Evolutionary conservation across 2,797 vertebrate genomes (phyloP).

Genomic region (Anguilla megastoma): DNA sequence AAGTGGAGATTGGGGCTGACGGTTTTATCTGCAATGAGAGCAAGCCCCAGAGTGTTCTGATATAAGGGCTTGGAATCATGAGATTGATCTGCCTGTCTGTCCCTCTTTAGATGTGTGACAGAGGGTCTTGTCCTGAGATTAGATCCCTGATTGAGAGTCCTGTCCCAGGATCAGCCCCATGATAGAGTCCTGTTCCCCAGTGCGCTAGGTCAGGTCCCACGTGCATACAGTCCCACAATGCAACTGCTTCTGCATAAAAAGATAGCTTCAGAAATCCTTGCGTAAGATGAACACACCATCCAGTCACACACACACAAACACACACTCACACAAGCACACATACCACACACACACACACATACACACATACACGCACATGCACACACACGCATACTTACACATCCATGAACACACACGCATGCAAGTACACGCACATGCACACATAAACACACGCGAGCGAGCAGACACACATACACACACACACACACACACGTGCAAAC

Average conservation of each 20-base stretch:
- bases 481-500: neutral
- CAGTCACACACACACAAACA: neutral
- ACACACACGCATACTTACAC: neutral
- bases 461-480: constrained; percentile 17
- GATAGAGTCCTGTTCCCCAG: neutral
- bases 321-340: neutral
- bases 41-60: neutral
- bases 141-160: neutral
- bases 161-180: neutral
- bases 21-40: neutral
- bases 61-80: neutral
- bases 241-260: neutral
- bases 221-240: neutral
- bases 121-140: neutral
- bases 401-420: neutral
- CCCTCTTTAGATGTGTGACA: neutral
- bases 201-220: neutral
- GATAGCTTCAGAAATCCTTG: neutral
- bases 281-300: neutral
- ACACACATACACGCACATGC: neutral
- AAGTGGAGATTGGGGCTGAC: no score
- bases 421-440: neutral
- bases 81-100: neutral
- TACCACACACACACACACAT: neutral
- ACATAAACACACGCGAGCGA: neutral